Base-by-base conservation (phyloP, 2,797 vertebrate genomes). In the Threskiornis aethiopicus region DNA sequence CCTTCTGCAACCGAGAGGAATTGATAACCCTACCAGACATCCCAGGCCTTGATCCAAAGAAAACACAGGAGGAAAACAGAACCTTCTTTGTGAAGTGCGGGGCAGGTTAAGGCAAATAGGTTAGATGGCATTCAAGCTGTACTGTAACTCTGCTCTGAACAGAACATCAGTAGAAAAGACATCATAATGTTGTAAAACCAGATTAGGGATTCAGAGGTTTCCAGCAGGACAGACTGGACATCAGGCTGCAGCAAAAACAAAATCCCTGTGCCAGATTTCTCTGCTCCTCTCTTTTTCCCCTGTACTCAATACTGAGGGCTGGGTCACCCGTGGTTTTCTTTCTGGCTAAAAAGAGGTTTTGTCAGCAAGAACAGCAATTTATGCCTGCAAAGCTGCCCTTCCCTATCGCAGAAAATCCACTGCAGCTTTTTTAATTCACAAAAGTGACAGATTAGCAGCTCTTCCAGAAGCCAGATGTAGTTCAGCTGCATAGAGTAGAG, bases 301-400 rank as follows among this genome's bases (percentile, higher is more conserved):
- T 37, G 52, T 33, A 77, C n/a, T 84, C 66, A 76, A 0, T 47
- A 69, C 4, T 41, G n/a, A 84, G 41, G 46, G 52, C 20, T 88
- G 41, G 57, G 46, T 87, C 76, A 88, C 37, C 28, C 0, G 0
- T 71, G 62, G 33, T 82, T 82, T 93, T 79, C 78, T 37, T 71
- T 81, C 80, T 66, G 84, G 51, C 81, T 85, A 58, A 81, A 91
- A 85, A 88, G 76, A 72, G 28, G 25, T 71, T 88, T 86, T 81
- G 65, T 81, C 90, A 96, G 61, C 86, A 92, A 90, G 42, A 93
- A 82, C 16, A 76, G 66, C 58, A 79, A 93, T 79, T 90, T 69
- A 58, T 96, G 77, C 28, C 58, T 57, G 44, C 80, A 93, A 86
- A 90, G 57, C 65, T 76, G 35, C 46, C 62, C 31, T 86, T 41